Evolutionary conservation across 2,888 invertebrate species (phyloP).

Genomic region (Steinernema scapterisci): DNA sequence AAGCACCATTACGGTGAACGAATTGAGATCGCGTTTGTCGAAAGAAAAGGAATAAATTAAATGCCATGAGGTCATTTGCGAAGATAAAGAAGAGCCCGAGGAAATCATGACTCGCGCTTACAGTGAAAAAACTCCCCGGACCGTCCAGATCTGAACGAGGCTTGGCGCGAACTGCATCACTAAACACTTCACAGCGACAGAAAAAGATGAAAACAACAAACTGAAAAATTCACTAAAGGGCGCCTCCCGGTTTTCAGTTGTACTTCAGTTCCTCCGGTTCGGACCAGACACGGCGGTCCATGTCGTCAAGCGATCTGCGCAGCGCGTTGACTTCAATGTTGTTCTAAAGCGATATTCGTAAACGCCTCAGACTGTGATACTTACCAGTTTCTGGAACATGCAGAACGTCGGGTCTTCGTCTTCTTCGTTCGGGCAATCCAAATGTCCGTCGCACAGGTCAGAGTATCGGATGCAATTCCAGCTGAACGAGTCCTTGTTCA

Average conservation of each 20-base stretch:
- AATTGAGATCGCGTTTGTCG: no score
- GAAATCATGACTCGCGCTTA: no score
- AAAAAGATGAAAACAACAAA: neutral
- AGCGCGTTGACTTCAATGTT: slow-evolving; percentile 27
- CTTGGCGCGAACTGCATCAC: neutral
- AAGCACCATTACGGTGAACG: no score
- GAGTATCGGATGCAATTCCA: slow-evolving; percentile 35
- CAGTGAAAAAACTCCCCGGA: no score
- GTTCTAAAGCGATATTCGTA: neutral
- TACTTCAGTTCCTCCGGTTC: neutral
- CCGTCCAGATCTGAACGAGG: neutral
- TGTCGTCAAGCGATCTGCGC: slow-evolving; percentile 12
- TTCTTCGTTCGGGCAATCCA: slow-evolving; percentile 38
- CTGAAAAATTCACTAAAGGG: neutral
- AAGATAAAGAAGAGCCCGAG: no score
- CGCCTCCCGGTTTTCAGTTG: neutral
- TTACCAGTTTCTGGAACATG: slow-evolving; percentile 38
- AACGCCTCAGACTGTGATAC: neutral
- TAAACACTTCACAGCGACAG: neutral
- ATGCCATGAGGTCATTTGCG: no score
- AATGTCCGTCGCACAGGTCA: slow-evolving; percentile 33
- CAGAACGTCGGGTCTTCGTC: slow-evolving; percentile 41
- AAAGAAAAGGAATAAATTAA: no score
- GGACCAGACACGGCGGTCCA: slow-evolving; percentile 1
- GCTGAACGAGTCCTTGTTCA: slow-evolving; percentile 20